These are phyloP conservation scores for Rallus crepitans DNA, from an alignment of 2,797 vertebrate genomes.

Conservation along the genomic window DNA sequence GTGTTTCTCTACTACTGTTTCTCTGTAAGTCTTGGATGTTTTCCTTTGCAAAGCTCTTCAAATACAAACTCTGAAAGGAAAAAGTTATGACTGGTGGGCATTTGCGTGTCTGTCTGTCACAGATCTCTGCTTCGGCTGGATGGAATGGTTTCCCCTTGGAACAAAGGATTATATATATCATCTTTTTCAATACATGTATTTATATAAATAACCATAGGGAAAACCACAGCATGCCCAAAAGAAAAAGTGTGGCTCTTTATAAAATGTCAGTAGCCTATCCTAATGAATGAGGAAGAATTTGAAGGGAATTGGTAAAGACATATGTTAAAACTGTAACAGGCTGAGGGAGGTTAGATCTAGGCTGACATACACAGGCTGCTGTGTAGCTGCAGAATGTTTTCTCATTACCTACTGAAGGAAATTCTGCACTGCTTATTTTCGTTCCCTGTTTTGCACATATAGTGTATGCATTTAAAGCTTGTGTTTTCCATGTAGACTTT, in stretches of 20 bases:
- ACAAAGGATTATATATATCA: not conserved
- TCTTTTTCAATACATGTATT: too few relatives aligned
- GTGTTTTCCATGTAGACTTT: not conserved
- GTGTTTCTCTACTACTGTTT: not conserved
- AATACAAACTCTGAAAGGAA: not conserved
- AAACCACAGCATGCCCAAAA: not conserved
- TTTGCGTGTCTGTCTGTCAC: not conserved
- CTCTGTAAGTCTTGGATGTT: not conserved
- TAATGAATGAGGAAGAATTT: not conserved
- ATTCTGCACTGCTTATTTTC: not conserved
- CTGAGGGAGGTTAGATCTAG: not conserved
- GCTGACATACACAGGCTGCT: not conserved
- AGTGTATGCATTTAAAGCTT: not conserved
- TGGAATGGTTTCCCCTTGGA: not conserved
- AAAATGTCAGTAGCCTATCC: not conserved
- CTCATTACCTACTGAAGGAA: not conserved
- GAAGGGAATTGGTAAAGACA: not conserved
- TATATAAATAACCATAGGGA: not conserved
- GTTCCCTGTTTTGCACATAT: not conserved
- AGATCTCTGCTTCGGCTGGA: not conserved
- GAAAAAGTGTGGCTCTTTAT: not conserved
- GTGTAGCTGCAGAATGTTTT: not conserved
- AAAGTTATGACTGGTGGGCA: not conserved
- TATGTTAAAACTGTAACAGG: not conserved
- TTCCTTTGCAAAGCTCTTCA: not conserved